Evolutionary conservation across 2,888 invertebrate species (phyloP).

Genomic region (Beris chalybata): DNA sequence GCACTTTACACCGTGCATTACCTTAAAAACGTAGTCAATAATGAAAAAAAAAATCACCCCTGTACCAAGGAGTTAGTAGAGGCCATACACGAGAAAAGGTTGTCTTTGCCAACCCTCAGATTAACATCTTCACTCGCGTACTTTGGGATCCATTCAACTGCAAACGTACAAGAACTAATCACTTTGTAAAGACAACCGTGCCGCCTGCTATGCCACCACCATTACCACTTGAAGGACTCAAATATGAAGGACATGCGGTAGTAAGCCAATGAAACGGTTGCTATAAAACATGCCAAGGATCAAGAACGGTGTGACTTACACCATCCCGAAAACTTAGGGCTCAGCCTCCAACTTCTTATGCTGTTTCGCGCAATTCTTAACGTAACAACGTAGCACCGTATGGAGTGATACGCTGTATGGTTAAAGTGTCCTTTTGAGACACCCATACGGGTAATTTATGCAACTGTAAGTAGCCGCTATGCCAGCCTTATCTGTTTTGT

Average conservation of each 20-base stretch:
- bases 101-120: slow-evolving; percentile 2
- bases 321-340: too few species aligned
- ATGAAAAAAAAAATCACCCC: slow-evolving; percentile 2
- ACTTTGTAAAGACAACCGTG: slow-evolving; percentile 29
- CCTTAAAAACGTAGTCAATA: slow-evolving; percentile 17
- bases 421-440: slow-evolving; percentile 30
- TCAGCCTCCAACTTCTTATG: too few species aligned
- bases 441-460: slow-evolving; percentile 34
- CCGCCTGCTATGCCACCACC: slow-evolving; percentile 4
- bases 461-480: slow-evolving; percentile 17
- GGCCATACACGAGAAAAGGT: too few species aligned
- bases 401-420: slow-evolving; percentile 4
- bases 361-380: too few species aligned
- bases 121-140: slow-evolving; percentile 25
- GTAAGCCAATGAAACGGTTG: slow-evolving; percentile 31
- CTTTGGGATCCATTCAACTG: slow-evolving; percentile 30
- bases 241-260: slow-evolving; percentile 16
- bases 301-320: too few species aligned
- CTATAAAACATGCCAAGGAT: background rate
- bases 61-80: too few species aligned
- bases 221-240: background rate
- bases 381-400: too few species aligned
- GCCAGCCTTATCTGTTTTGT: too few species aligned
- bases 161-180: slow-evolving; percentile 26
- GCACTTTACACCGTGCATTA: slow-evolving; percentile 12